A percentile compares a stretch with the other conserved stretches of the same genome.
Evolutionary conservation across 1,140 invertebrate species (phyloP).

Genomic region (Tetranychus cinnabarinus): DNA sequence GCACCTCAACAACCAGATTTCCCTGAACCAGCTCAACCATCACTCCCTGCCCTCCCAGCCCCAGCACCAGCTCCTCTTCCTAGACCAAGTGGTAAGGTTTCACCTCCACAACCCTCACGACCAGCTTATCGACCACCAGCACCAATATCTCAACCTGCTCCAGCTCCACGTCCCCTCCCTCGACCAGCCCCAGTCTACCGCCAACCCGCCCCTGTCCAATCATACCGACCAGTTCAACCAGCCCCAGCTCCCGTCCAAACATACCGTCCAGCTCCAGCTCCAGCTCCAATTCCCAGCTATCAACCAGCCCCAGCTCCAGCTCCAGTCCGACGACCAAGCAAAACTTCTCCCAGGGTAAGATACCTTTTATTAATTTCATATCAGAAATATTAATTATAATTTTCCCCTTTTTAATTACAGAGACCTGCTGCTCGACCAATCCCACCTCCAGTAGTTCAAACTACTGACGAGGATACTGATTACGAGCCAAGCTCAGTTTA

Average conservation of each 20-base stretch:
- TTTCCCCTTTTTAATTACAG: neutral
- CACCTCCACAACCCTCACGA: neutral
- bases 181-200: slow-evolving; percentile 3
- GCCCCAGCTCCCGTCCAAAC: neutral
- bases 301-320: neutral
- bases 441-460: neutral
- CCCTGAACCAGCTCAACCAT: neutral
- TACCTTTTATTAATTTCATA: neutral
- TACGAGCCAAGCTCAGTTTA: neutral
- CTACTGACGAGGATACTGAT: neutral
- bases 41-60: neutral
- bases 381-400: neutral
- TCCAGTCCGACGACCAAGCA: neutral
- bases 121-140: neutral
- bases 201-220: neutral
- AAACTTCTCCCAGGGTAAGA: neutral
- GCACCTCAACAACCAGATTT: no score
- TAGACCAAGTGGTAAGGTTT: neutral
- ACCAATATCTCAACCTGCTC: neutral
- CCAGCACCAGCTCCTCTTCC: neutral
- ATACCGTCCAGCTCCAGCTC: neutral
- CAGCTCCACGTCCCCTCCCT: neutral
- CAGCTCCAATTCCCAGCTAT: neutral
- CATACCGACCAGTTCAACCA: neutral
- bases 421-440: neutral